These are phyloP conservation scores for Cyclopterus lumpus DNA, from an alignment of 2,797 vertebrate genomes.

Conservation along the genomic window DNA sequence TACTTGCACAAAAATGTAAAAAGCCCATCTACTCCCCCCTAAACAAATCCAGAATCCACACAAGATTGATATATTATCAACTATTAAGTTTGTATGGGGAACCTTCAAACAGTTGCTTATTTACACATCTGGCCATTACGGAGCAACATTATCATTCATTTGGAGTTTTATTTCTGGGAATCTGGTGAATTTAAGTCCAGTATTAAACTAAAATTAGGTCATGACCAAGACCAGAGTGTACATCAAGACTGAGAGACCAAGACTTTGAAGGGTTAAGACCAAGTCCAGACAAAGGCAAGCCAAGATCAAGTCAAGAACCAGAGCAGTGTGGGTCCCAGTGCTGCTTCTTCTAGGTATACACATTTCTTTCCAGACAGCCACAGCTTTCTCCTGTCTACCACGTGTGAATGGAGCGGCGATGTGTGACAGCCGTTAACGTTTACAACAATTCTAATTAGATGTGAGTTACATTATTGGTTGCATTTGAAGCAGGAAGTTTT, in stretches of 20 bases:
- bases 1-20: background rate
- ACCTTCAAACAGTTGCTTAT: background rate
- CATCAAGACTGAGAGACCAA: background rate
- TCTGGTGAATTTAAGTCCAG: background rate
- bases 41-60: background rate
- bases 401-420: no score
- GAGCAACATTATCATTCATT: constrained; percentile 6
- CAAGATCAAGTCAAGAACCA: background rate
- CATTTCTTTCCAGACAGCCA: no score
- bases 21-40: background rate
- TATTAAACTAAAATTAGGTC: background rate
- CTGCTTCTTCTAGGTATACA: background rate
- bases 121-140: constrained; percentile 1
- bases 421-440: no score
- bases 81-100: background rate
- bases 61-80: background rate
- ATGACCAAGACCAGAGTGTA: background rate
- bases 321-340: background rate
- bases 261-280: background rate
- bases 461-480: background rate
- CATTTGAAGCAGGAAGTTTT: background rate
- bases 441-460: background rate
- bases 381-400: background rate
- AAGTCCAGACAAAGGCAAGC: background rate
- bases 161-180: background rate